Evolutionary conservation across 2,113 vertebrate species (phyloP), one percentile per base, ranked within the genome.

Genomic region (cat (Felis catus)): DNA sequence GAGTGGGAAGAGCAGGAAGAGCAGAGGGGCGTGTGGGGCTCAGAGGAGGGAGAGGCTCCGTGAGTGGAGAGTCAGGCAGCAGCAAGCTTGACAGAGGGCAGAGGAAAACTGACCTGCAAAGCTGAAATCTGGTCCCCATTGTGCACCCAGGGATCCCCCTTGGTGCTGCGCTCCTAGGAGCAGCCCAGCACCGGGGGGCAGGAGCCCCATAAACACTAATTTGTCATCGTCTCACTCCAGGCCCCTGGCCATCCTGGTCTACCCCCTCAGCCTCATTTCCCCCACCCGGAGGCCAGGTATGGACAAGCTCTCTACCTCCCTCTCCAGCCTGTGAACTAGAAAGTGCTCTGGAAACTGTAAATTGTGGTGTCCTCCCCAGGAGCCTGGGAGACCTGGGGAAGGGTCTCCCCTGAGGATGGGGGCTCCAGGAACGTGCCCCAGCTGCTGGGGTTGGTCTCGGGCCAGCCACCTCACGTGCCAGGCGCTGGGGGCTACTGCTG

Each of bases 401-500:
- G 85, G 89, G 79, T 70, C 21, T 11, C 36, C 15, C 8, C 55
- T 51, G 53, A 68, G 11, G 33, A 25, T 2, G 41, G 53, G 39
- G 73, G 85, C 31, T 68, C 51, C 70, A 87, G 92, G 80, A 89
- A 81, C 23, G 5, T 29, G 89, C 48, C 63, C 39, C 4, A 2
- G 80, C 48, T 10, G 21, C 73, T 45, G 29, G 41, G 89, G 84
- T 82, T 45, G 61, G 79, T 91, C 78, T 36, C 53, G n/a, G 90
- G 87, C 61, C 95, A 36, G 95, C 15, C 1, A 3, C 63, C 79
- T 97, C 97, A 89, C 15, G 14, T 65, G 82, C 89, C 6, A 51
- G 92, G 92, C 78, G 2, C 83, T 33, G 80, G 96, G 93, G 96
- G 83, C 80, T 55, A 2, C 1, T 0, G 18, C 45, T 94, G 98